Percentiles rank a stretch among this genome's conserved stretches.
phyloP scores from a whole-genome alignment of 2,888 invertebrate genomes.

The Sympetrum striolatum region DNA sequence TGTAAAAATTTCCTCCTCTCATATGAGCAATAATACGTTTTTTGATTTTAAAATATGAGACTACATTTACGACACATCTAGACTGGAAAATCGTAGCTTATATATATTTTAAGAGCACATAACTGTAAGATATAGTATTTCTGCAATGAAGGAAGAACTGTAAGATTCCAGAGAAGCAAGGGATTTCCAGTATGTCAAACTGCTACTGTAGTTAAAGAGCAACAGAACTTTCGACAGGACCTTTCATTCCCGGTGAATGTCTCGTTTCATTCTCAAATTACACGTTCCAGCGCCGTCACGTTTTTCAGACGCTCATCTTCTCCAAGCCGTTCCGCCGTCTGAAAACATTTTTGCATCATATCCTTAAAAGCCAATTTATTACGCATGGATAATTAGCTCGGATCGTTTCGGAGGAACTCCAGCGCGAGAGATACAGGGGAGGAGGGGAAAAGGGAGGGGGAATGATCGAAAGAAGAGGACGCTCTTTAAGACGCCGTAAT shows the following conservation, averaged over 20 bases:
- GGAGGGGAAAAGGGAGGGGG: background rate
- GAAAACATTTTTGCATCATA: background rate
- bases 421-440: background rate
- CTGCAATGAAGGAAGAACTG: too few relatives aligned
- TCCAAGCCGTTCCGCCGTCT: background rate
- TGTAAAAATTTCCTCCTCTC: too few relatives aligned
- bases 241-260: background rate
- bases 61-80: too few relatives aligned
- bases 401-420: background rate
- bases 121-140: too few relatives aligned
- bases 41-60: too few relatives aligned
- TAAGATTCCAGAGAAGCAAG: too few relatives aligned
- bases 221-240: background rate
- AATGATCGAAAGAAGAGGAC: background rate
- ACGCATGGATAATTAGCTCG: constrained; percentile 19
- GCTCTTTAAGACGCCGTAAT: background rate
- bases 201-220: background rate
- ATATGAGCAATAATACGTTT: too few relatives aligned
- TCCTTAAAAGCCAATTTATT: constrained; percentile 7
- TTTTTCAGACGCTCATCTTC: background rate
- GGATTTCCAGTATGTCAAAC: too few relatives aligned
- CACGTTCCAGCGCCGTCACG: background rate
- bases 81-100: too few relatives aligned
- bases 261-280: background rate
- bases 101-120: too few relatives aligned